Conservation (phyloP, 2,113 vertebrate species). For the Apeltes quadracus region DNA sequence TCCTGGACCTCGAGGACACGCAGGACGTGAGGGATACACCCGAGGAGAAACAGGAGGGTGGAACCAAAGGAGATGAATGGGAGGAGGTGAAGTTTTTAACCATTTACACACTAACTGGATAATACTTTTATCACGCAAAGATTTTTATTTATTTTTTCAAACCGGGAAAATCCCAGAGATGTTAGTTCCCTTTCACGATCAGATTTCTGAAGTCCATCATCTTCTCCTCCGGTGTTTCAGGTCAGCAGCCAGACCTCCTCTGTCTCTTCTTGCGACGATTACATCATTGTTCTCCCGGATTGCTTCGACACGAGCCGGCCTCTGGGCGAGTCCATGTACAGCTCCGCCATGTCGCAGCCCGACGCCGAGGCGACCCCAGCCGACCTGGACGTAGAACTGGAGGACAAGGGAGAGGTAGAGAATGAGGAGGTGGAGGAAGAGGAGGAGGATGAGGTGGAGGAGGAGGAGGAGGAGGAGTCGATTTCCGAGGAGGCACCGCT, state of each 20-base stretch:
- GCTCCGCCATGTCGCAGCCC: slow-evolving; percentile 89
- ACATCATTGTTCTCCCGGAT: slow-evolving; percentile 93
- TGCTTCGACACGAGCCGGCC: slow-evolving; percentile 97
- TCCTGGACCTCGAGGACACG: not conserved
- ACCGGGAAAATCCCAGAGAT: not conserved
- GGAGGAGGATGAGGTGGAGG: not conserved
- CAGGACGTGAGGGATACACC: slow-evolving; percentile 22
- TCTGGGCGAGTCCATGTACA: slow-evolving; percentile 93
- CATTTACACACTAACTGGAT: not conserved
- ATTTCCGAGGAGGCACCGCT: slow-evolving; percentile 2
- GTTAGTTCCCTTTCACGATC: not conserved
- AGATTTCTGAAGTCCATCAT: not conserved
- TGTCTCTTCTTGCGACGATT: slow-evolving; percentile 90
- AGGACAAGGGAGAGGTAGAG: not conserved
- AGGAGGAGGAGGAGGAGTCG: slow-evolving; percentile 10
- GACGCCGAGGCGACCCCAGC: slow-evolving; percentile 51
- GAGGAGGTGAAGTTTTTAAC: slow-evolving; percentile 81
- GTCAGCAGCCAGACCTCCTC: slow-evolving; percentile 91
- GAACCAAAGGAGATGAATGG: slow-evolving; percentile 80
- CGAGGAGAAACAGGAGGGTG: slow-evolving; percentile 64
- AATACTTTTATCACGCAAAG: not conserved
- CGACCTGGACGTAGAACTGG: slow-evolving; percentile 23
- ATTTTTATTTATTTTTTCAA: too few species aligned
- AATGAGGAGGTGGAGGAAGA: not conserved
- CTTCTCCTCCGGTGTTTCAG: slow-evolving; percentile 37